Conservation (phyloP, 2,888 invertebrate genomes). For the Rhopalosiphum nymphaeae region DNA sequence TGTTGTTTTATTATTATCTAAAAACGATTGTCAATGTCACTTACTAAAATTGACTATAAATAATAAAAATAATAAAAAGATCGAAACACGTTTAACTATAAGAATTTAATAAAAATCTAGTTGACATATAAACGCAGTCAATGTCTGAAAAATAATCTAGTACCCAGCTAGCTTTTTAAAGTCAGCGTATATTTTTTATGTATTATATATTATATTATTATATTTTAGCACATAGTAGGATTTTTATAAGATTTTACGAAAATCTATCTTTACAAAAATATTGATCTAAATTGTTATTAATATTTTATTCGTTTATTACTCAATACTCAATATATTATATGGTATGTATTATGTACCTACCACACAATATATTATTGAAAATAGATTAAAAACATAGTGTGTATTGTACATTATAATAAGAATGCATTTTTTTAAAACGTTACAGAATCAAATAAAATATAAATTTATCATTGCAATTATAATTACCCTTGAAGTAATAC, state of each 20-base stretch:
- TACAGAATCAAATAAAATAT: not conserved
- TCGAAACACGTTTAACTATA: constrained; percentile 4
- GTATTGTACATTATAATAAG: not conserved
- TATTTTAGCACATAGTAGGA: constrained; percentile 1
- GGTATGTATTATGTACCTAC: not conserved
- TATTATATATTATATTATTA: constrained; percentile 9
- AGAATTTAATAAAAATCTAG: constrained; percentile 58
- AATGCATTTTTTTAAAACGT: not conserved
- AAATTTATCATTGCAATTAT: not conserved
- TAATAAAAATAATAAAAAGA: constrained; percentile 33
- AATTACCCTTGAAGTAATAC: not conserved
- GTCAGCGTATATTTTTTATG: constrained; percentile 9
- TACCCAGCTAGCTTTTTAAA: constrained; percentile 15
- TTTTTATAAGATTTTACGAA: constrained; percentile 43
- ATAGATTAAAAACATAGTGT: not conserved
- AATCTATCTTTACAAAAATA: constrained; percentile 13
- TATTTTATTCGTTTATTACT: not conserved
- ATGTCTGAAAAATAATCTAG: constrained; percentile 42
- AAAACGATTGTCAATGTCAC: constrained; percentile 39
- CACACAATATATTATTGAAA: not conserved
- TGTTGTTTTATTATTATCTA: not conserved
- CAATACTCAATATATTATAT: not conserved
- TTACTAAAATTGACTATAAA: constrained; percentile 27
- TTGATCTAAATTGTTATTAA: not conserved
- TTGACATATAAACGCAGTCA: not conserved